Evolutionary conservation across 2,797 vertebrate species (phyloP).

Genomic region (Buphagus erythrorhynchus): DNA sequence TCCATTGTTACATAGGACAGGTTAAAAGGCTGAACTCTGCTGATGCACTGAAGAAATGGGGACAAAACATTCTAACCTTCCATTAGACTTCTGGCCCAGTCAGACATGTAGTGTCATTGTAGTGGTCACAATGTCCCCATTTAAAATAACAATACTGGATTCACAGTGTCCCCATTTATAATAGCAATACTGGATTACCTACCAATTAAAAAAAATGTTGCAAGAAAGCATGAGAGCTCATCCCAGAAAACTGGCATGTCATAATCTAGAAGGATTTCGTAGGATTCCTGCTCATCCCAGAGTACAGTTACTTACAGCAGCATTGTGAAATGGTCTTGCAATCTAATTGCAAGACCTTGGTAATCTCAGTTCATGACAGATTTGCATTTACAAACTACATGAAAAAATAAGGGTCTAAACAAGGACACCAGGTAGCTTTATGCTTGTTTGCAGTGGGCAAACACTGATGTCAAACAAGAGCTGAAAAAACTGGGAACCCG

Average conservation of each 20-base stretch:
- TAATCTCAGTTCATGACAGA: neutral
- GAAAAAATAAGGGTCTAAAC: neutral
- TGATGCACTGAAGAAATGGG: neutral
- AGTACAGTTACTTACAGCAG: neutral
- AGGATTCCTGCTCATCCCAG: neutral
- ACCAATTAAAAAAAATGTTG: neutral
- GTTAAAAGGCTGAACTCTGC: neutral
- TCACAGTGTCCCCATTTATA: neutral
- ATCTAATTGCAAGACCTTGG: neutral
- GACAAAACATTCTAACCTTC: neutral
- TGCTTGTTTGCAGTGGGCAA: neutral
- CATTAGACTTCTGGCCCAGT: neutral
- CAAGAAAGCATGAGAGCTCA: neutral
- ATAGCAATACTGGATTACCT: neutral
- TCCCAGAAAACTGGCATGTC: neutral
- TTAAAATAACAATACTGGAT: neutral
- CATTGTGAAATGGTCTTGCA: conserved; percentile 4
- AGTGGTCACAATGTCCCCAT: neutral
- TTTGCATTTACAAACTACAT: neutral
- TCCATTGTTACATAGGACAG: neutral
- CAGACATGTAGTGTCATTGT: neutral
- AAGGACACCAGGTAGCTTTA: neutral
- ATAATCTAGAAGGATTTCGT: neutral
- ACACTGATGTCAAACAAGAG: neutral
- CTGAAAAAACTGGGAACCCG: neutral